These are phyloP conservation scores for Oryzias curvinotus DNA, from an alignment of 2,113 vertebrate genomes.

Conservation along the genomic window DNA sequence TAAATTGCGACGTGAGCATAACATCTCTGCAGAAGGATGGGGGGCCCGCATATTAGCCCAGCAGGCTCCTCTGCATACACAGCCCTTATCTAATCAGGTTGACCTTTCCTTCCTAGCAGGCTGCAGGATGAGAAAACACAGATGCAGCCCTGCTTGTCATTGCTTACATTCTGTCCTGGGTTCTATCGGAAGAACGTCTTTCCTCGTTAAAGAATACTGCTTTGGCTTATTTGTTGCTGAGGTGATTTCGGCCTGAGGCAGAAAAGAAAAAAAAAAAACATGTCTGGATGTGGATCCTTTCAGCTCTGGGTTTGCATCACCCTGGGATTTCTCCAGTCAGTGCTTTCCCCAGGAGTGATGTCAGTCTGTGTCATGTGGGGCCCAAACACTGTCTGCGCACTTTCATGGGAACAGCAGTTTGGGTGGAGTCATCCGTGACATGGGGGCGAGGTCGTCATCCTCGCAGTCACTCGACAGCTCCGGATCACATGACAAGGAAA, in stretches of 20 bases:
- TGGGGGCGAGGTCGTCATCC: constrained; percentile 12
- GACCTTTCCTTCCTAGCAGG: constrained; percentile 50
- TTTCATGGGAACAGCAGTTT: not conserved
- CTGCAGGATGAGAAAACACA: constrained; percentile 61
- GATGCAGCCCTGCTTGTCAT: constrained; percentile 34
- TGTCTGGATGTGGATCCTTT: constrained; percentile 6
- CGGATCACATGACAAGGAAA: constrained; percentile 41
- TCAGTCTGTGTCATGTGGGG: constrained; percentile 27
- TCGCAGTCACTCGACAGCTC: constrained; percentile 13
- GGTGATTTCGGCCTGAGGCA: not conserved
- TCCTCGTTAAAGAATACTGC: not conserved
- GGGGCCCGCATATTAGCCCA: constrained; percentile 33
- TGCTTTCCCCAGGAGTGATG: constrained; percentile 29
- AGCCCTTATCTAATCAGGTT: constrained; percentile 71
- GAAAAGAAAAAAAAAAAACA: constrained; percentile 8
- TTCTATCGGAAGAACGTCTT: too few relatives aligned
- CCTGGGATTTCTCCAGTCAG: constrained; percentile 7
- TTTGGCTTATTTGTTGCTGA: constrained; percentile 1
- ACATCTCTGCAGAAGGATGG: constrained; percentile 19
- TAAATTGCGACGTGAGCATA: not conserved
- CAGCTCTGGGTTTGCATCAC: not conserved
- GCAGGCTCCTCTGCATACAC: constrained; percentile 47
- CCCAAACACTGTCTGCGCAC: constrained; percentile 5
- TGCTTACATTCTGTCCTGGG: constrained; percentile 20
- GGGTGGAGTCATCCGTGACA: not conserved